Conservation (phyloP, 2,888 invertebrate species). For the Uropetala carovei region DNA sequence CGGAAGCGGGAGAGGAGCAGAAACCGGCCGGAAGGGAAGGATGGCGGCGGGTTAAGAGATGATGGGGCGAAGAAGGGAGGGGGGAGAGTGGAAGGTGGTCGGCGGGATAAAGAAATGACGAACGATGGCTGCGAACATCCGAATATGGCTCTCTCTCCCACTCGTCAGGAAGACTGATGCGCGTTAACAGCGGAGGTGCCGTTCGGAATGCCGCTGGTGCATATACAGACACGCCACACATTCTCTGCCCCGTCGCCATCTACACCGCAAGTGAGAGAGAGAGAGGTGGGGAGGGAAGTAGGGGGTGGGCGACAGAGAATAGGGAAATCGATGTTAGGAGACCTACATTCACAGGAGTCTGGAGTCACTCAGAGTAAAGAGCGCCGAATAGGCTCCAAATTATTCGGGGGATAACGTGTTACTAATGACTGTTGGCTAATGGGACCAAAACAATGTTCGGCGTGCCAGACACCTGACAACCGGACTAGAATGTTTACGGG, state of each 20-base stretch:
- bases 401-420: not conserved
- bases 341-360: constrained; percentile 50
- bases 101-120: not conserved
- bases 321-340: constrained; percentile 42
- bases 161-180: constrained; percentile 14
- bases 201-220: constrained; percentile 26
- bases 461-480: not conserved
- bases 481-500: not conserved
- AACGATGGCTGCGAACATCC: not conserved
- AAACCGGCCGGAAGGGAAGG: not conserved
- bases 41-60: not conserved
- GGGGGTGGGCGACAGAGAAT: not conserved
- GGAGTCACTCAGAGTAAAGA: constrained; percentile 17
- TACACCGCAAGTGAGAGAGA: not conserved
- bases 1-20: not conserved
- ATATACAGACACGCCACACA: not conserved
- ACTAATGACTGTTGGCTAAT: not conserved
- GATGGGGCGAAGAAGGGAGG: not conserved
- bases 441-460: not conserved
- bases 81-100: not conserved
- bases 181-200: not conserved
- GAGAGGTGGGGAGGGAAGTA: not conserved
- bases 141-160: not conserved
- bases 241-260: not conserved
- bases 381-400: not conserved